These are phyloP conservation scores for Caenorhabditis elegans DNA, from an alignment of 1,140 invertebrate species.

Conservation along the genomic window DNA sequence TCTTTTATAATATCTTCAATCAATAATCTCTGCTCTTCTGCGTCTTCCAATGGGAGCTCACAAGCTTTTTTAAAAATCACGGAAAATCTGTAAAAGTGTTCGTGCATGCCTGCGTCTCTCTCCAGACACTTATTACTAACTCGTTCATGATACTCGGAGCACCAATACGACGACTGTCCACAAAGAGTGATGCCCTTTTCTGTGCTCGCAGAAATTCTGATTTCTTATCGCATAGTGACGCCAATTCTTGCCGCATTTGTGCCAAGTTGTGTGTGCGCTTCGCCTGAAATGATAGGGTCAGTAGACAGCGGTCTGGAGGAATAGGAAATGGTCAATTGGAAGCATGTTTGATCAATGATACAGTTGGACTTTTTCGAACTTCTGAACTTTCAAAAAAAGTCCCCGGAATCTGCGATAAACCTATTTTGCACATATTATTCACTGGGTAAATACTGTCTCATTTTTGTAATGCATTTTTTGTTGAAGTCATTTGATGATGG, in stretches of 20 bases:
- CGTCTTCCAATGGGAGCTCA: neutral
- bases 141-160: conserved; percentile 31
- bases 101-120: neutral
- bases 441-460: no score
- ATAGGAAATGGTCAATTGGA: neutral
- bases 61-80: neutral
- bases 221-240: conserved; percentile 29
- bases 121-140: conserved; percentile 35
- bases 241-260: conserved; percentile 15
- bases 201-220: conserved; percentile 29
- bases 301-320: neutral
- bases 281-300: neutral
- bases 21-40: neutral
- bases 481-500: no score
- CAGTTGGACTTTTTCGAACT: neutral
- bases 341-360: neutral
- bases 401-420: no score
- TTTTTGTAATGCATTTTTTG: no score
- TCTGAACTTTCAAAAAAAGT: no score
- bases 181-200: conserved; percentile 41
- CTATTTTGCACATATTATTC: no score
- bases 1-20: conserved; percentile 4
- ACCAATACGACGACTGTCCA: conserved; percentile 32
- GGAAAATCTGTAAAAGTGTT: neutral
- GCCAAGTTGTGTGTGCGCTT: conserved; percentile 7